These are phyloP conservation scores for Ispidina lecontei DNA, from an alignment of 2,797 vertebrate species.

Conservation along the genomic window DNA sequence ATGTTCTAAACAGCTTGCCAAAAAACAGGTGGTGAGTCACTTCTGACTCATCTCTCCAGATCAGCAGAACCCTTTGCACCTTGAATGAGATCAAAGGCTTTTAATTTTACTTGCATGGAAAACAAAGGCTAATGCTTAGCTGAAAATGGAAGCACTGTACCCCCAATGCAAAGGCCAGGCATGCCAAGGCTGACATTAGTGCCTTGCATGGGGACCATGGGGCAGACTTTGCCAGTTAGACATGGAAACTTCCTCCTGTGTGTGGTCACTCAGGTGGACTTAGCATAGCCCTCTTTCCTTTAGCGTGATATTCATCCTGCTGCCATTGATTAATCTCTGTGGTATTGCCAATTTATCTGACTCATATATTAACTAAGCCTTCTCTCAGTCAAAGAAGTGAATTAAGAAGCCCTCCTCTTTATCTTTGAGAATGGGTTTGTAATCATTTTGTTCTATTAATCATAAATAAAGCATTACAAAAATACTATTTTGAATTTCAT, in stretches of 20 bases:
- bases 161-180: neutral
- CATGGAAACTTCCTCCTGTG: neutral
- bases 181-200: neutral
- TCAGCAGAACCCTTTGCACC: slow-evolving; percentile 60
- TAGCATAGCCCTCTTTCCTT: neutral
- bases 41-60: slow-evolving; percentile 56
- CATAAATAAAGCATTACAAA: neutral
- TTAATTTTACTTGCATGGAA: slow-evolving; percentile 36
- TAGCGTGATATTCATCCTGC: neutral
- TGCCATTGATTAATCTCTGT: neutral
- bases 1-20: slow-evolving; percentile 51
- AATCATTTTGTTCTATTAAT: neutral
- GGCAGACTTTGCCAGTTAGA: neutral
- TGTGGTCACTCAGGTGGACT: neutral
- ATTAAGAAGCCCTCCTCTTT: neutral
- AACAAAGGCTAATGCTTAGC: neutral
- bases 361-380: neutral
- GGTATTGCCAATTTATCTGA: neutral
- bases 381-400: neutral
- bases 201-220: neutral
- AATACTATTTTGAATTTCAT: neutral
- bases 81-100: slow-evolving; percentile 46
- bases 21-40: slow-evolving; percentile 58
- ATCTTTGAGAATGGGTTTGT: neutral
- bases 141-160: neutral